Evolutionary conservation across 2,797 vertebrate species (phyloP).

Genomic region (Merluccius polli): DNA sequence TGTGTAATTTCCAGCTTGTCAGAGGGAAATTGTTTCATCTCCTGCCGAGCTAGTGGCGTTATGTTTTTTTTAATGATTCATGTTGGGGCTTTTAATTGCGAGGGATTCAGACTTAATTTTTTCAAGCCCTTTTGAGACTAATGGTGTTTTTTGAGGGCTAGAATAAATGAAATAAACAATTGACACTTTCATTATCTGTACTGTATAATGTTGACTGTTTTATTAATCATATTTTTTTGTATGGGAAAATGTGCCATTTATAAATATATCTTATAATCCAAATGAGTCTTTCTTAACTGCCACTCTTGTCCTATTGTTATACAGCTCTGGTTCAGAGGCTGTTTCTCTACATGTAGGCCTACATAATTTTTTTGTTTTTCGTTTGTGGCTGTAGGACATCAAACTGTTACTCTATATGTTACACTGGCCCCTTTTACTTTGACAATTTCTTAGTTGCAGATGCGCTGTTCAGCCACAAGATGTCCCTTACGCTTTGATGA

Average conservation of each 20-base stretch:
- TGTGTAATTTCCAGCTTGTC: neutral
- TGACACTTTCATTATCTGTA: neutral
- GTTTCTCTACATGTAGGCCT: no score
- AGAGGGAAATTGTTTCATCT: neutral
- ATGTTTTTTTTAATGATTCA: neutral
- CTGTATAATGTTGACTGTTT: neutral
- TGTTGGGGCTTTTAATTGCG: neutral
- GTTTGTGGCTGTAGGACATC: no score
- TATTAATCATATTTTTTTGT: conserved; percentile 6
- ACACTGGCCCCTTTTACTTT: no score
- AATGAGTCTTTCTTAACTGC: neutral
- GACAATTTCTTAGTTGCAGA: neutral
- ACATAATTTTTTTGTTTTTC: no score
- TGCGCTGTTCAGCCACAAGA: neutral
- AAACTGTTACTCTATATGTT: no score
- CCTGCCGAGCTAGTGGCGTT: neutral
- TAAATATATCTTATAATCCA: neutral
- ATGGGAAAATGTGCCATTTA: neutral
- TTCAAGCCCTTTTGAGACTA: neutral
- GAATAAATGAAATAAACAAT: conserved; percentile 2
- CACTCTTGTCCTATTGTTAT: neutral
- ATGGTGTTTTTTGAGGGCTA: conserved; percentile 4
- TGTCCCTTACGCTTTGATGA: neutral
- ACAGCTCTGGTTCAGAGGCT: no score
- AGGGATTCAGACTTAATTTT: neutral